Evolutionary conservation across 2,797 vertebrate species (phyloP).

Genomic region (Steatocranus sp.): DNA sequence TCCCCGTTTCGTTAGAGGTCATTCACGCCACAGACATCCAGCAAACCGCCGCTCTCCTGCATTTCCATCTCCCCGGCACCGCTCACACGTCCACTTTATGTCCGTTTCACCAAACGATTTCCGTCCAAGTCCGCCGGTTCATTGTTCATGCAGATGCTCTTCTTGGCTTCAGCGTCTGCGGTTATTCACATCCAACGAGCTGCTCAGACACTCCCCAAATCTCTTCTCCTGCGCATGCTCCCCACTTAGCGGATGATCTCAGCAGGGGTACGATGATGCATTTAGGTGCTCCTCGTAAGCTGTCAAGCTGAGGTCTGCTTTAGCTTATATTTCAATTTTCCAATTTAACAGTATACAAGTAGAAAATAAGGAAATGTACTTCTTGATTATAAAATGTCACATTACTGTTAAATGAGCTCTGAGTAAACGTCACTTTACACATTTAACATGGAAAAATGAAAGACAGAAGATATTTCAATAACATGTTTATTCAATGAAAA

Average conservation of each 20-base stretch:
- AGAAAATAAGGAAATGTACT: background rate
- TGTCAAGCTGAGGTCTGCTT: background rate
- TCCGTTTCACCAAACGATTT: constrained; percentile 1
- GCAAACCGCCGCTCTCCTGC: constrained; percentile 6
- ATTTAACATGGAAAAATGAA: background rate
- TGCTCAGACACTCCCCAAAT: constrained; percentile 73
- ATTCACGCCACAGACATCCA: constrained; percentile 30
- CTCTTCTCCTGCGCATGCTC: constrained; percentile 64
- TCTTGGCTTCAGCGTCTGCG: constrained; percentile 33
- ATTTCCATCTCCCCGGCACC: background rate
- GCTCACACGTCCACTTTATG: background rate
- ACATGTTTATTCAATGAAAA: constrained; percentile 34
- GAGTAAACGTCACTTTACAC: background rate
- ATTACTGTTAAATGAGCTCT: background rate
- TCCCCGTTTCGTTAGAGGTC: constrained; percentile 63
- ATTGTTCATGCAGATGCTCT: constrained; percentile 62
- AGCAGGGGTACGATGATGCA: constrained; percentile 41
- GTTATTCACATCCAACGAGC: constrained; percentile 37
- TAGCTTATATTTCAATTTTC: background rate
- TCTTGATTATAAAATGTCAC: background rate
- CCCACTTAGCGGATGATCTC: background rate
- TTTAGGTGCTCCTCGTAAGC: constrained; percentile 48
- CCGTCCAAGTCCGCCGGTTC: constrained; percentile 14
- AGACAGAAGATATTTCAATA: background rate
- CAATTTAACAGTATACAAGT: background rate